Conservation (phyloP, 1,140 invertebrate genomes). For the Aricia agestis region DNA sequence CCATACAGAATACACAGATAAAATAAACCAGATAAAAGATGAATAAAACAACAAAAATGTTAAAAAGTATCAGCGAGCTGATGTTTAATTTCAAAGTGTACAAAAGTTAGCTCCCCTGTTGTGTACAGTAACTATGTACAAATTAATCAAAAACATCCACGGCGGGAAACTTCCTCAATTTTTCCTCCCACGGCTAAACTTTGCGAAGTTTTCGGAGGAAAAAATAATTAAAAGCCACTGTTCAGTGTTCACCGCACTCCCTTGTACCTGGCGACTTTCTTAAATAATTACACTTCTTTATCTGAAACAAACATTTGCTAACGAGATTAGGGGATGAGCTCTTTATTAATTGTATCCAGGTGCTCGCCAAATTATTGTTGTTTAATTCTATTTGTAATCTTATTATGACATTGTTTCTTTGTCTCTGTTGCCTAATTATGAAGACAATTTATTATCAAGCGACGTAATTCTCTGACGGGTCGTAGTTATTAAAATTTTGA, state of each 20-base stretch:
- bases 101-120: neutral
- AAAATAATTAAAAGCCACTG: conserved; percentile 56
- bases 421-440: neutral
- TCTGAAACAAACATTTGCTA: conserved; percentile 52
- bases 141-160: conserved; percentile 1
- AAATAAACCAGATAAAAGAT: too few relatives aligned
- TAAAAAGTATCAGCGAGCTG: neutral
- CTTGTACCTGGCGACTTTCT: conserved; percentile 43
- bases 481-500: too few relatives aligned
- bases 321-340: conserved; percentile 52
- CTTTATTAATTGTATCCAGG: conserved; percentile 27
- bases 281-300: conserved; percentile 58
- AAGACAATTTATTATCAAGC: too few relatives aligned
- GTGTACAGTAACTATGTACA: neutral
- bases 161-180: conserved; percentile 24
- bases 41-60: too few relatives aligned
- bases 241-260: conserved; percentile 33
- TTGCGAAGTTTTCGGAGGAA: conserved; percentile 49
- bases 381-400: conserved; percentile 8
- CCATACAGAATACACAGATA: too few relatives aligned
- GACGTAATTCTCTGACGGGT: too few relatives aligned
- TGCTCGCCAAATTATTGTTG: conserved; percentile 20
- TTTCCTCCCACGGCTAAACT: conserved; percentile 40
- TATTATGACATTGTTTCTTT: conserved; percentile 20
- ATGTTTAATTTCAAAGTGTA: neutral